phyloP scores from a whole-genome alignment of 23 tunicate genomes.

The Ciona savignyi region DNA sequence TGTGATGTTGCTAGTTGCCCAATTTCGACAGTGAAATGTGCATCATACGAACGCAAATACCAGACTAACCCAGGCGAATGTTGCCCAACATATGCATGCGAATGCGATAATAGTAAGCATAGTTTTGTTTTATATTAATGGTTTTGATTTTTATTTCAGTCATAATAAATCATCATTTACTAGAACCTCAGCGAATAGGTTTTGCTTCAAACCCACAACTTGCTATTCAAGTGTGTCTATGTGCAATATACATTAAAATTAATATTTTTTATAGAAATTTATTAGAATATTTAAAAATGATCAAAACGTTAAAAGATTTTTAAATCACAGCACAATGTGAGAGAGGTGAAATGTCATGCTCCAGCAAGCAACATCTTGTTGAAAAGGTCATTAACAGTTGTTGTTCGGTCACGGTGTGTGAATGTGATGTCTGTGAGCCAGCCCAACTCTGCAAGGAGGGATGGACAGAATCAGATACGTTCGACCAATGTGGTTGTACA shows the following conservation, averaged over 20 bases:
- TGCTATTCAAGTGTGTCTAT: too few relatives aligned
- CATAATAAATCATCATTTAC: too few relatives aligned
- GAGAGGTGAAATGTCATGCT: slow-evolving; percentile 45
- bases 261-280: too few relatives aligned
- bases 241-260: too few relatives aligned
- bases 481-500: slow-evolving; percentile 73
- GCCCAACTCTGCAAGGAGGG: slow-evolving; percentile 81
- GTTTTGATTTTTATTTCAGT: too few relatives aligned
- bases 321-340: slow-evolving; percentile 56
- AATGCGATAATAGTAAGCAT: slow-evolving; percentile 79
- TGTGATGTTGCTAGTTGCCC: slow-evolving; percentile 77
- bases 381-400: slow-evolving; percentile 60
- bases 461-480: slow-evolving; percentile 46
- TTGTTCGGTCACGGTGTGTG: slow-evolving; percentile 67
- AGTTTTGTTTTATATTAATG: not conserved
- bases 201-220: too few relatives aligned
- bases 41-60: slow-evolving; percentile 66
- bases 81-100: slow-evolving; percentile 83
- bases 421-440: slow-evolving; percentile 63
- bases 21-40: slow-evolving; percentile 25
- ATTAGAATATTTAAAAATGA: too few relatives aligned
- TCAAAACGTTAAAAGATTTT: too few relatives aligned
- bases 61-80: slow-evolving; percentile 89
- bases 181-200: too few relatives aligned
- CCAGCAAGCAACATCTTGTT: slow-evolving; percentile 43